Percentiles rank a stretch among this genome's conserved stretches.
phyloP scores from a whole-genome alignment of 2,888 invertebrate genomes.

The Cryptus viduatorius region DNA sequence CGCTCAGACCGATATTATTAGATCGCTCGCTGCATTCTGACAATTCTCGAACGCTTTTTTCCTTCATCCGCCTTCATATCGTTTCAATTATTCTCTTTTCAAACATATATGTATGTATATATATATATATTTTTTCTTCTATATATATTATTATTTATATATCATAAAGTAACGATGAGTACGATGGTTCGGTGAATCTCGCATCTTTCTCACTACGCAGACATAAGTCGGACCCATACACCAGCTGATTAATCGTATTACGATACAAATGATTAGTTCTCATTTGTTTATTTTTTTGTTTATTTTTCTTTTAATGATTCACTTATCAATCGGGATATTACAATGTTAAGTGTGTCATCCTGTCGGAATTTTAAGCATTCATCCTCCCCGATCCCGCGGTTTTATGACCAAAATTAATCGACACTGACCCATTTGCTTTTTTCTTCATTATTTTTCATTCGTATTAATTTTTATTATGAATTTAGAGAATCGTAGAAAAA shows the following conservation, averaged over 20 bases:
- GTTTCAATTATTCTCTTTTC: conserved; percentile 17
- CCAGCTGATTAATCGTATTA: conserved; percentile 79
- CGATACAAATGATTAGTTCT: conserved; percentile 58
- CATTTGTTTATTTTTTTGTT: conserved; percentile 13
- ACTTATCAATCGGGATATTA: conserved; percentile 50
- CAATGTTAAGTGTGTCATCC: conserved; percentile 43
- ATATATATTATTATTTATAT: conserved; percentile 37
- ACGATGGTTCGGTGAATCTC: conserved; percentile 67
- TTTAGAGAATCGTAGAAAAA: conserved; percentile 28
- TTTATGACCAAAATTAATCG: conserved; percentile 19
- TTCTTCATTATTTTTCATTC: conserved; percentile 10
- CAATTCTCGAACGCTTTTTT: conserved; percentile 37
- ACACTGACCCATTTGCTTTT: not conserved
- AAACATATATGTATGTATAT: conserved; percentile 37
- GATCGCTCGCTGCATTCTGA: conserved; percentile 13
- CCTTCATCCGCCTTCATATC: conserved; percentile 11
- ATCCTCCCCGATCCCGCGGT: conserved; percentile 44
- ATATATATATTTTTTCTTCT: conserved; percentile 17
- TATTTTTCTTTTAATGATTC: conserved; percentile 35
- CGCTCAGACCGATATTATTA: not conserved
- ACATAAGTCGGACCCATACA: conserved; percentile 84
- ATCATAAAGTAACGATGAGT: conserved; percentile 65
- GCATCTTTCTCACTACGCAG: conserved; percentile 74
- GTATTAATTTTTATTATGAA: not conserved
- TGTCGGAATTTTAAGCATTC: conserved; percentile 50